These are phyloP conservation scores for Pachypanchax playfairii DNA, from an alignment of 2,113 vertebrate genomes.

Conservation along the genomic window DNA sequence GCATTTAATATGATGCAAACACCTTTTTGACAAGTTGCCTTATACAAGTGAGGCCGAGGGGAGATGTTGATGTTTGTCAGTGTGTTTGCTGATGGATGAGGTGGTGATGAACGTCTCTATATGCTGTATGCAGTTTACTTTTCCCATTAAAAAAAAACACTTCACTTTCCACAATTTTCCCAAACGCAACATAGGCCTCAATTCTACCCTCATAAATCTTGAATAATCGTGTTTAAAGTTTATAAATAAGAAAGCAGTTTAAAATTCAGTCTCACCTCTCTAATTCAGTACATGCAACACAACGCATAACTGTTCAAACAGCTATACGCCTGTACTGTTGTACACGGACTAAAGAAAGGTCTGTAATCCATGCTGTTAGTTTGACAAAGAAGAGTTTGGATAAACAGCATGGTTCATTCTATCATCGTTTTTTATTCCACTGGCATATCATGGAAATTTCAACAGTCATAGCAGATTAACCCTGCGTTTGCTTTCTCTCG, in stretches of 20 bases:
- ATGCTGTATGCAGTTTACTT: constrained; percentile 50
- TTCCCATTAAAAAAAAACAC: constrained; percentile 32
- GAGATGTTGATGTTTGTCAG: constrained; percentile 77
- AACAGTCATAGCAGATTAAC: constrained; percentile 97
- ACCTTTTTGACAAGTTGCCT: constrained; percentile 72
- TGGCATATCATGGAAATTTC: constrained; percentile 88
- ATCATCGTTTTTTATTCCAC: constrained; percentile 83
- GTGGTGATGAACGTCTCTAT: constrained; percentile 64
- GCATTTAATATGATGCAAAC: constrained; percentile 69
- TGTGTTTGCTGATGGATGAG: constrained; percentile 73
- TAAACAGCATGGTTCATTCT: constrained; percentile 74
- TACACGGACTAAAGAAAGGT: constrained; percentile 46
- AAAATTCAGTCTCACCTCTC: background rate
- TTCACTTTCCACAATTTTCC: constrained; percentile 48
- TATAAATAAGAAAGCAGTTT: too few species aligned
- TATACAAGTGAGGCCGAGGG: constrained; percentile 70
- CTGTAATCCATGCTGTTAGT: constrained; percentile 62
- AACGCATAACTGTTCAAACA: constrained; percentile 22
- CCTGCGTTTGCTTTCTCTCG: constrained; percentile 82
- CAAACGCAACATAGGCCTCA: too few species aligned
- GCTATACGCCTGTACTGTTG: constrained; percentile 66
- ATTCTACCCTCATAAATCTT: too few species aligned
- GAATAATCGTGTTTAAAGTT: too few species aligned
- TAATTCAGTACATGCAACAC: background rate
- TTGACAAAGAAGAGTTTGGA: constrained; percentile 68